Base-by-base conservation (phyloP, 2,888 invertebrate species). In the Eilema depressum region DNA sequence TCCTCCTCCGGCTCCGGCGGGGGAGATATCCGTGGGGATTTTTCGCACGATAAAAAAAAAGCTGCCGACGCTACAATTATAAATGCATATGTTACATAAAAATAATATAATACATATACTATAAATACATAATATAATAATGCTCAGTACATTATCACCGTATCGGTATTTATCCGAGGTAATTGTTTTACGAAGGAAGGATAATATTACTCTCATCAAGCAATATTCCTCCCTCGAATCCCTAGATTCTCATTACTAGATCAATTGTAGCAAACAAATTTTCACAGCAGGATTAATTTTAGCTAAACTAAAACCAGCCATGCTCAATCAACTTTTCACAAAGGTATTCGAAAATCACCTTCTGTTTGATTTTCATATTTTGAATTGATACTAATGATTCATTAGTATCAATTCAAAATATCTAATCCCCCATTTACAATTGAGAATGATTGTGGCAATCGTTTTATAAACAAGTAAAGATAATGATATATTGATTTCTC, bases 381-480 rank as follows among this genome's bases (percentile, higher is more conserved):
- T 85, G 82, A 87, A 88, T 84, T 71, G 76, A 71, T 73, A 75
- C 69, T 86, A 86, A 89, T 81, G 86, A 89, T 83, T 82, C n/a
- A 68, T 33, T 10, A 20, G n/a, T 37, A 28, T 28, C 28, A 28
- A 5, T 12, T 5, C n/a, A n/a, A n/a, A n/a, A n/a, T n/a, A n/a
- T n/a, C n/a, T n/a, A n/a, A n/a, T 11, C 17, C 17, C 26, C 26
- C 5, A 56, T 17, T 41, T 26, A 26, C 26, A 62, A 33, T 33
- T 30, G 20, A 37, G 7, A 37, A 3, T 62, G 14, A 47, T 47
- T 47, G 7, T 47, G 20, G 5, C 1, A 20, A 47, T 47, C 20
- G 7, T 53, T 53, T 20, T 53, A 10, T 10, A n/a, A 53, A 53
- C 53, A 53, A 47, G 20, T 47, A 47, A 20, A 4, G 41, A 4